These are phyloP conservation scores for Sinodicranocentrus sp. DNA, from an alignment of 2,888 invertebrate species.

Conservation along the genomic window DNA sequence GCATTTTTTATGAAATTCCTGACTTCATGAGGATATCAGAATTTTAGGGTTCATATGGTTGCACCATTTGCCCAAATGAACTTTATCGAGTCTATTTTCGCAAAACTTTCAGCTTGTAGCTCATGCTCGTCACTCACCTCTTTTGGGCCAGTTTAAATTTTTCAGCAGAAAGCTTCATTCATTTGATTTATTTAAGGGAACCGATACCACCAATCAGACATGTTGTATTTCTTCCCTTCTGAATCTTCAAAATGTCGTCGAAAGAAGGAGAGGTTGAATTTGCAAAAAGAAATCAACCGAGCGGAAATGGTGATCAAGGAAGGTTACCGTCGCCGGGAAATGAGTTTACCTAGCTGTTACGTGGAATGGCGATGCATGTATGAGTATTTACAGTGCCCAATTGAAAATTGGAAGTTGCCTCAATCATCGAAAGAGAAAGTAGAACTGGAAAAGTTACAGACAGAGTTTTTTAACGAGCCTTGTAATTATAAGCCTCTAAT, in stretches of 20 bases:
- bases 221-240: conserved; percentile 47
- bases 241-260: conserved; percentile 33
- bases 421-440: conserved; percentile 37
- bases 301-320: conserved; percentile 12
- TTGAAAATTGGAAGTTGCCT: conserved; percentile 41
- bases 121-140: too few relatives aligned
- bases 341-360: conserved; percentile 20
- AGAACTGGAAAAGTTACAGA: conserved; percentile 50
- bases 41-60: too few relatives aligned
- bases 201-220: too few relatives aligned
- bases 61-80: too few relatives aligned
- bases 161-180: too few relatives aligned
- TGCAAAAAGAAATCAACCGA: neutral
- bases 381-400: conserved; percentile 33
- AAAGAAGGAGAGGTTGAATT: neutral
- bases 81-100: too few relatives aligned
- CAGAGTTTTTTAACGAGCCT: conserved; percentile 39
- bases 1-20: too few relatives aligned
- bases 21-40: too few relatives aligned
- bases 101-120: too few relatives aligned
- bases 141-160: neutral
- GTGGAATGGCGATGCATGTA: conserved; percentile 18
- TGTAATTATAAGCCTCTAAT: conserved; percentile 21
- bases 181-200: too few relatives aligned
- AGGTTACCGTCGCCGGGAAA: conserved; percentile 27